Base-by-base conservation (phyloP, 2,797 vertebrate genomes). In the Dendrocincla tyrannina region DNA sequence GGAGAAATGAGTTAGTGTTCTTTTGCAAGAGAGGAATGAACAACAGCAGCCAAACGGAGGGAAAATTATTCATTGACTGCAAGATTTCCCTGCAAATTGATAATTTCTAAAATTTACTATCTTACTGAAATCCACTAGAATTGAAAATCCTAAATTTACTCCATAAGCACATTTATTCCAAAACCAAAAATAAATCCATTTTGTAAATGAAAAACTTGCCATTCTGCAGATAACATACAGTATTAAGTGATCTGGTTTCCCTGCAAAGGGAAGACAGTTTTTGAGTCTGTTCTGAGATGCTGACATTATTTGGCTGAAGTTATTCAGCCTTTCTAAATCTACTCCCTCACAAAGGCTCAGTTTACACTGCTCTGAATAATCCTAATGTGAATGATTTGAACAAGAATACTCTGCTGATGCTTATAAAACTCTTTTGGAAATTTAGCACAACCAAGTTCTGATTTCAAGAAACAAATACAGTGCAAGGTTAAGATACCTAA, bases 1-100 rank as follows among this genome's bases (percentile, higher is more conserved):
- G 37, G 16, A 82, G 32, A 82, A 79, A 93, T 63, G 80, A 94
- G 19, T 72, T 96, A 82, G 32, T 69, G 56, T 49, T 76, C 37
- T 90, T 90, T 64, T 83, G 47, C 49, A 83, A 73, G 63, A 87
- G 18, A 85, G 18, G 28, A 85, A 94, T 95, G 63, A 93, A 67
- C 67, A 89, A 82, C 0, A 9, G 32, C 52, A 85, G 81, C 7
- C 10, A 39, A 85, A 68, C 16, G 69, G 60, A 68, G 19, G 22
- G 8, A 87, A 32, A 68, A 39, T 77, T 88, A 74, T 85, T 82
- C 59, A 89, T 3, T 42, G 64, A 11, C 18, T 91, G n/a, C 17
- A 88, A 53, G 37, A 84, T 75, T 53, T 88, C 58, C 23, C 49
- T 64, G 41, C 7, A 74, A 77, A 80, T 46, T 2, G 1, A 33